phyloP scores from a whole-genome alignment of 2,888 invertebrate genomes.

The Heliconius cydno region DNA sequence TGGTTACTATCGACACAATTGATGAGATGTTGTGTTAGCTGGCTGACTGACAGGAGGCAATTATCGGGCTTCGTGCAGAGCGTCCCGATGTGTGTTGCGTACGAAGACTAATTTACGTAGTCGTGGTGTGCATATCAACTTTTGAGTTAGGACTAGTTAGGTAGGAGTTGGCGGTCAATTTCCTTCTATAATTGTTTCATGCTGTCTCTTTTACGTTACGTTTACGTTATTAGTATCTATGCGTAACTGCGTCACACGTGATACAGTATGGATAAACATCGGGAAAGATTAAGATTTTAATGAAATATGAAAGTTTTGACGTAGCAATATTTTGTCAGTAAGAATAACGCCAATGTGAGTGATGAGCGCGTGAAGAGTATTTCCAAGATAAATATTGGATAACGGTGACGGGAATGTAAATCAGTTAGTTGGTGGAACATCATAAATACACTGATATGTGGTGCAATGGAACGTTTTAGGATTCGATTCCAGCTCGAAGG shows the following conservation, averaged over 20 bases:
- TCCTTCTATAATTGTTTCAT: neutral
- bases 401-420: constrained; percentile 8
- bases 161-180: neutral
- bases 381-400: constrained; percentile 21
- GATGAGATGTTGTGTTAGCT: constrained; percentile 24
- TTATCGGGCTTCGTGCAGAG: constrained; percentile 23
- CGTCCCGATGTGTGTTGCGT: constrained; percentile 17
- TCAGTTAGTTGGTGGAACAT: neutral
- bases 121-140: constrained; percentile 23
- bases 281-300: neutral
- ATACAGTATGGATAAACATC: too few relatives aligned
- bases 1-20: neutral
- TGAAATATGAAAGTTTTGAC: constrained; percentile 20
- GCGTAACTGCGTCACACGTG: too few relatives aligned
- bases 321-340: constrained; percentile 14
- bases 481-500: too few relatives aligned
- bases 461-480: too few relatives aligned
- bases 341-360: constrained; percentile 19
- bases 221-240: too few relatives aligned
- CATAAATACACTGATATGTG: neutral
- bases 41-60: constrained; percentile 22
- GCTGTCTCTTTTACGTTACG: too few relatives aligned
- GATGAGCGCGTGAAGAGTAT: constrained; percentile 17
- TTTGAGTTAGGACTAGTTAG: neutral
- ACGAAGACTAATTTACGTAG: constrained; percentile 19